Base-by-base conservation (phyloP, 2,797 vertebrate species). In the Pipistrellus nathusii region DNA sequence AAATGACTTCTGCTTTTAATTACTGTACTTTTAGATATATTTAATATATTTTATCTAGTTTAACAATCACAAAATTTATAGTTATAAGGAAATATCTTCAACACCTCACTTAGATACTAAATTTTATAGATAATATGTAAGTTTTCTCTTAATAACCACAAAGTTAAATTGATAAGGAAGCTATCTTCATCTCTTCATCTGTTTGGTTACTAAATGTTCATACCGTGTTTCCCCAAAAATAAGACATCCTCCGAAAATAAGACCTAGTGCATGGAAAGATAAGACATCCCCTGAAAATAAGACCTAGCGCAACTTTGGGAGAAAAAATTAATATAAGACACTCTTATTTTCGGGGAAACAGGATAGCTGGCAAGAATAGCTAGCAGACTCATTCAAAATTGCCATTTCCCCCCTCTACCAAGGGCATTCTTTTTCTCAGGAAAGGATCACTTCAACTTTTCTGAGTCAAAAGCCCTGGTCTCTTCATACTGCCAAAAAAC, bases 1-100 rank as follows among this genome's bases (percentile, higher is more conserved):
- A 88, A 41, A 83, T 55, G 21, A 87, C 30, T 93, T 94, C 21
- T 88, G 30, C 73, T 87, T 93, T 83, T 68, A 48, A 93, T 51
- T 53, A 68, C 8, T 12, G 25, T 59, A 75, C 59, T 95, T 95
- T 94, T 91, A 86, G 41, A 57, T 75, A 90, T 91, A 78, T 87
- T 84, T n/a, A 41, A 78, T 55, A 62, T 62, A 69, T 80, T 93
- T 95, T 81, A 68, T 48, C 51, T 71, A 84, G 35, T 83, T 92
- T 87, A 91, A 80, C 23, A 46, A 85, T 12, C 64, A 80, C 46
- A 80, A 80, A 66, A 32, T 73, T 80, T 80, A 69, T 32, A 38
- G 48, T 53, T 57, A 48, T 32, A 68, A 80, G 12, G 57, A 81
- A 92, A 87, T 44, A 59, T 57, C 76, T 88, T 73, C 18, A 82